Conservation (phyloP, 2,797 vertebrate genomes). For the Hypotaenidia philippensis region DNA sequence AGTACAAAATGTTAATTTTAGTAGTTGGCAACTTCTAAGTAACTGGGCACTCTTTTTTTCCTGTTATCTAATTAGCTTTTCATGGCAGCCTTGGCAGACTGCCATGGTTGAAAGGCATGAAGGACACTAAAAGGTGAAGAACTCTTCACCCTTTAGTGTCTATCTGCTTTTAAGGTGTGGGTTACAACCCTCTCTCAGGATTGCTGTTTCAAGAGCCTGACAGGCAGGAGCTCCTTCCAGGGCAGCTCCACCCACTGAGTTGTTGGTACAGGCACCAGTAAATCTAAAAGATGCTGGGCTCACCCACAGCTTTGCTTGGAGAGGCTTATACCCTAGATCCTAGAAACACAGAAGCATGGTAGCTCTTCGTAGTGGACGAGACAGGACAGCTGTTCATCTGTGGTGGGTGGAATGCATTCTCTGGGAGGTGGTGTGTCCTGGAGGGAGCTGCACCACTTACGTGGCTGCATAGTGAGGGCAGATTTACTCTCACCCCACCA, state of each 20-base stretch:
- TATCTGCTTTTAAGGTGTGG: not conserved
- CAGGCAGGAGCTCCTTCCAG: not conserved
- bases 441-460: not conserved
- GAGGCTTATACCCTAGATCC: not conserved
- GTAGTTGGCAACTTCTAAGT: not conserved
- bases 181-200: not conserved
- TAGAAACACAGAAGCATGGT: not conserved
- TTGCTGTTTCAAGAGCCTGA: not conserved
- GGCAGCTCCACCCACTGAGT: not conserved
- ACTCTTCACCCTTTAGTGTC: too few relatives aligned
- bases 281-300: not conserved
- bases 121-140: too few relatives aligned
- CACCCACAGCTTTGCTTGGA: not conserved
- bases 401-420: not conserved
- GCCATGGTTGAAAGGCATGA: too few relatives aligned
- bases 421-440: not conserved
- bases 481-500: not conserved
- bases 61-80: not conserved
- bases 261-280: not conserved
- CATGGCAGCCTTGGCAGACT: too few relatives aligned
- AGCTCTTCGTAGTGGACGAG: not conserved
- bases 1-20: not conserved
- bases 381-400: not conserved
- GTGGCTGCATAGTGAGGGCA: not conserved
- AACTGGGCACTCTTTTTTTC: not conserved